These are phyloP conservation scores for Sinodicranocentrus sp. DNA, from an alignment of 2,888 invertebrate genomes.

Conservation along the genomic window DNA sequence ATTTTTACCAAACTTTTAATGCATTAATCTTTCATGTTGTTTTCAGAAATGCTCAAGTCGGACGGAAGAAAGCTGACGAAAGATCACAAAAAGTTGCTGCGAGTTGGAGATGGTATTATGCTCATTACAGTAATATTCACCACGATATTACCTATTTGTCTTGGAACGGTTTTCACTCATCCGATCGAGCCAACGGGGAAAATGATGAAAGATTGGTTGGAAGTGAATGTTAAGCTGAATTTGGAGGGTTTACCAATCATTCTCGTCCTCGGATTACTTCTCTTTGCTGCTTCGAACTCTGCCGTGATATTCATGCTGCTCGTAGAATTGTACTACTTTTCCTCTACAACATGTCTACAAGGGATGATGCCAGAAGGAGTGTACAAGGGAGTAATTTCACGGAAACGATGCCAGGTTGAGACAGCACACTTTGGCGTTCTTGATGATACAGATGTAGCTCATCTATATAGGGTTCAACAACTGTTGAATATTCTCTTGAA, in stretches of 20 bases:
- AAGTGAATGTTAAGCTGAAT: background rate
- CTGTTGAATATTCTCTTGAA: background rate
- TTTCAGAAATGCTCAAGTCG: conserved; percentile 5
- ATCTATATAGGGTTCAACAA: conserved; percentile 4
- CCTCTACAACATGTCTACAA: background rate
- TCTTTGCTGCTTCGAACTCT: background rate
- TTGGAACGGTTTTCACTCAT: background rate
- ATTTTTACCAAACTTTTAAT: background rate
- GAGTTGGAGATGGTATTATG: background rate
- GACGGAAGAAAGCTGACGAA: background rate
- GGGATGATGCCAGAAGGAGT: too few relatives aligned
- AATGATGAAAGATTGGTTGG: conserved; percentile 1
- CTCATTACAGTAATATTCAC: background rate
- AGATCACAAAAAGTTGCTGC: conserved; percentile 5
- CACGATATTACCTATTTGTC: background rate
- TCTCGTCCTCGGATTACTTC: background rate
- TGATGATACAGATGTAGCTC: too few relatives aligned
- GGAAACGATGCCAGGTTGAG: too few relatives aligned
- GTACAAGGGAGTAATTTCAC: too few relatives aligned
- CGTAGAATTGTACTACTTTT: background rate
- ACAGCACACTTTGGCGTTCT: too few relatives aligned
- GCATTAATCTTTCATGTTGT: background rate
- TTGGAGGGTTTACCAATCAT: background rate
- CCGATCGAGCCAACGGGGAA: conserved; percentile 2
- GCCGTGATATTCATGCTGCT: background rate